These are phyloP conservation scores for Mungos mungo DNA, from an alignment of 2,113 vertebrate genomes.

Conservation along the genomic window DNA sequence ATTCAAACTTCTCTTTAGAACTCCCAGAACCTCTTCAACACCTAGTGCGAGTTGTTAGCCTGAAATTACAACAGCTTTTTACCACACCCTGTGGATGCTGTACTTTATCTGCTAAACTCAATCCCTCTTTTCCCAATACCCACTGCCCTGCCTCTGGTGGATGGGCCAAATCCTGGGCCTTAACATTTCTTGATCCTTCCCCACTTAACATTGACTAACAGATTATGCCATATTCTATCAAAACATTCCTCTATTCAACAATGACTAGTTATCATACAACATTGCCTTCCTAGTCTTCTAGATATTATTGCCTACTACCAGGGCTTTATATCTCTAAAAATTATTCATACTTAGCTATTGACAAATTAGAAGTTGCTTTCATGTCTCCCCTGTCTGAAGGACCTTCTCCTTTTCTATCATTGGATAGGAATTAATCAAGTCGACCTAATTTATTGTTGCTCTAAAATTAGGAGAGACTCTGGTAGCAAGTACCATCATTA, in stretches of 20 bases:
- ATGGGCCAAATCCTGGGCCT: neutral
- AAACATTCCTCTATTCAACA: neutral
- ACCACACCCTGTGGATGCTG: neutral
- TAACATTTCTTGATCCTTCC: neutral
- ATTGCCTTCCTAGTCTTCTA: neutral
- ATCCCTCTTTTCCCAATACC: neutral
- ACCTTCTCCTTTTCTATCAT: neutral
- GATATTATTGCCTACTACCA: neutral
- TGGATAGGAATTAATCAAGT: constrained; percentile 1
- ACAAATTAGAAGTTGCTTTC: constrained; percentile 16
- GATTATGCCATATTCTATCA: neutral
- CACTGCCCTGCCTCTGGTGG: neutral
- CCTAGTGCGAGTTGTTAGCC: neutral
- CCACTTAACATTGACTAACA: neutral
- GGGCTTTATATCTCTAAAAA: neutral
- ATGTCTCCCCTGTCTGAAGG: neutral
- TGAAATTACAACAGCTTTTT: neutral
- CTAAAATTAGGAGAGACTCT: constrained; percentile 31
- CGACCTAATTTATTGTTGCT: constrained; percentile 20
- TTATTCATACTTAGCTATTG: constrained; percentile 1
- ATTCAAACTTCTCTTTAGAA: neutral
- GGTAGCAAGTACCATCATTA: neutral
- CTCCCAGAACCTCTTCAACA: neutral
- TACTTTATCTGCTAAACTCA: neutral
- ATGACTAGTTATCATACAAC: neutral